Base-by-base conservation (phyloP, 1,140 invertebrate species). In the Drosophila biarmipes region DNA sequence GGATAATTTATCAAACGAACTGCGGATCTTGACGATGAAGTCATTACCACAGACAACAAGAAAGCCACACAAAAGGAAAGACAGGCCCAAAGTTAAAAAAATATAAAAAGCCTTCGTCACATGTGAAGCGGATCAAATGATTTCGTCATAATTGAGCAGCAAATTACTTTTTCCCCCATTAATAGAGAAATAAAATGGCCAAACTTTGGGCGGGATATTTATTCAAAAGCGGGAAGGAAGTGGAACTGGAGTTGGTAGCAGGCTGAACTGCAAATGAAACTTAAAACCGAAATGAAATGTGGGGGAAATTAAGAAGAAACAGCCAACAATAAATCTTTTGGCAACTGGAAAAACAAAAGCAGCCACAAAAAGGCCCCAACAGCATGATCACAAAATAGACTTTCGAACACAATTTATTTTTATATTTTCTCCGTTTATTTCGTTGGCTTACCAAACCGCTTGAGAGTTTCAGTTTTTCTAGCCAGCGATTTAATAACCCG, bases 381-480 rank as follows among this genome's bases (percentile, higher is more conserved):
- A 51, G 55, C 62, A 53, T 63, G 62, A 37, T 24, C 49, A 63
- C 37, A 80, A 80, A 85, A 51, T 52, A 45, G 46, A 86, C 80
- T 82, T 82, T 82, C 79, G 29, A 64, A 66, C 63, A 79, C 81
- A 80, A 86, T 85, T 86, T 86, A 86, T 86, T 85, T 86, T 56
- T 74, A 75, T 79, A 73, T 80, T 79, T 56, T 78, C 64, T 55
- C 57, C 27, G 43, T 15, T 68, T 66, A 72, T 66, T 53, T 43
- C 31, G n/a, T 46, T 29, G 37, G 19, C 31, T 38, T 40, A 38
- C 62, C 19, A 15, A 43, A 24, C 56, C 40, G n/a, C 35, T 56
- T 21, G 46, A 64, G 34, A 66, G 45, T 61, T 73, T 79, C 6
- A 31, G 29, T 31, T 31, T 31, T 79, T 67, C 62, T 66, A 66